These are phyloP conservation scores for Gymnocephalus cernua DNA, from an alignment of 2,113 vertebrate species.

Conservation along the genomic window DNA sequence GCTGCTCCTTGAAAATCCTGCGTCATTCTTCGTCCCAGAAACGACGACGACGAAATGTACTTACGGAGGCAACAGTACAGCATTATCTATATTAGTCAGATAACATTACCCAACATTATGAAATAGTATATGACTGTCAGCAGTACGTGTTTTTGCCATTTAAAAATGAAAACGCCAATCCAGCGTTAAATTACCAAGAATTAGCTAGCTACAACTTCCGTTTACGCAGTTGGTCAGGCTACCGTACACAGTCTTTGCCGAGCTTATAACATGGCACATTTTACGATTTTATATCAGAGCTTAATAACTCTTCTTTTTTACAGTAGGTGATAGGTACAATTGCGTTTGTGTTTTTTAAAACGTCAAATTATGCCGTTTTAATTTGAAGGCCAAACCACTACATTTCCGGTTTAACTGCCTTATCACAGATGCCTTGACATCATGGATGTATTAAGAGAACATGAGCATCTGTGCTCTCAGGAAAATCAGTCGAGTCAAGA, in stretches of 20 bases:
- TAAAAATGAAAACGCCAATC: neutral
- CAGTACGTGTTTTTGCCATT: slow-evolving; percentile 9
- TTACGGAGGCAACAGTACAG: rapidly evolving
- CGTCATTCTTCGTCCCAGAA: slow-evolving; percentile 38
- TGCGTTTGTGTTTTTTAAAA: neutral
- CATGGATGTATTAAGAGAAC: no score
- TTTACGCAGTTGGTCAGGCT: rapidly evolving
- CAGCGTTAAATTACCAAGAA: rapidly evolving
- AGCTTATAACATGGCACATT: rapidly evolving
- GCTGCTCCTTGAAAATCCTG: slow-evolving; percentile 38
- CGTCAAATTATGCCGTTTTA: neutral
- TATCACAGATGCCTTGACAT: rapidly evolving
- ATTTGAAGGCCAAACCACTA: neutral
- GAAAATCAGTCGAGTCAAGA: slow-evolving; percentile 33
- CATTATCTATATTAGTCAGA: rapidly evolving
- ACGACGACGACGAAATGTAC: rapidly evolving
- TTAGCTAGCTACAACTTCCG: slow-evolving; percentile 19
- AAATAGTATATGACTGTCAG: neutral
- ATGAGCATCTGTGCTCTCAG: neutral
- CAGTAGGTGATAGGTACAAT: no score
- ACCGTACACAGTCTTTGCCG: no score
- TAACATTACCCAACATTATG: rapidly evolving
- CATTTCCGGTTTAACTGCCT: neutral
- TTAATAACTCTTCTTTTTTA: rapidly evolving
- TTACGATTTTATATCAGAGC: rapidly evolving